Conservation (phyloP, 2,888 invertebrate species). For the Lordiphosa fenestrarum region DNA sequence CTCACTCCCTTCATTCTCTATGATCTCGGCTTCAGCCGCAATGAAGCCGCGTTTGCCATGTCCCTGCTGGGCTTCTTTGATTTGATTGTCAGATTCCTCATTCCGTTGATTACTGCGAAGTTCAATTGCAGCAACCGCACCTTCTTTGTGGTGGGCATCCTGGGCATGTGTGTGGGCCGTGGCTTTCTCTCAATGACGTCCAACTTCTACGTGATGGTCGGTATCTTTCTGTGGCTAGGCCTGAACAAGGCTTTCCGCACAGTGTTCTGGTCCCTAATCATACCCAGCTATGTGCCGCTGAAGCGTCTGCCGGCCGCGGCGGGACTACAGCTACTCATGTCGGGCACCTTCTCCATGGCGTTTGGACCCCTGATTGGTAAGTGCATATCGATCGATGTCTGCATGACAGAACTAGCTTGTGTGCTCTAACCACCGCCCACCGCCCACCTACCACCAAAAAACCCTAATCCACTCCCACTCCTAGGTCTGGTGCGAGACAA, state of each 20-base stretch:
- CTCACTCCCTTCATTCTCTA: constrained; percentile 87
- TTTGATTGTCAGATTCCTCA: constrained; percentile 84
- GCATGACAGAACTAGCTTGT: constrained; percentile 6
- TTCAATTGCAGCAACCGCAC: constrained; percentile 86
- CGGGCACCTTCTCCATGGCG: constrained; percentile 84
- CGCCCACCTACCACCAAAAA: background rate
- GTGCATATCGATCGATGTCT: constrained; percentile 35
- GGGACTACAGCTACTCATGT: constrained; percentile 85
- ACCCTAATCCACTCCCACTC: background rate
- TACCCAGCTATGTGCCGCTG: constrained; percentile 86
- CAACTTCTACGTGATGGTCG: constrained; percentile 82
- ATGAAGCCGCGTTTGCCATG: constrained; percentile 85
- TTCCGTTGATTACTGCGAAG: constrained; percentile 85
- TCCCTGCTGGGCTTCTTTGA: constrained; percentile 86
- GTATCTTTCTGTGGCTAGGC: constrained; percentile 85
- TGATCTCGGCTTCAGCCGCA: constrained; percentile 83
- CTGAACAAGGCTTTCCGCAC: constrained; percentile 87
- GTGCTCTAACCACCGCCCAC: constrained; percentile 16
- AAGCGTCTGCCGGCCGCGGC: constrained; percentile 86
- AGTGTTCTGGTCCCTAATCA: constrained; percentile 87
- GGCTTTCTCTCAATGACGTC: constrained; percentile 82
- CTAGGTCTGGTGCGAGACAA: constrained; percentile 85
- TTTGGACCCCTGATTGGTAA: constrained; percentile 86
- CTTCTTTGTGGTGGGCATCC: constrained; percentile 86
- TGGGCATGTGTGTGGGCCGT: constrained; percentile 85